phyloP scores from a whole-genome alignment of 2,888 invertebrate species.

The Dusona sp. region DNA sequence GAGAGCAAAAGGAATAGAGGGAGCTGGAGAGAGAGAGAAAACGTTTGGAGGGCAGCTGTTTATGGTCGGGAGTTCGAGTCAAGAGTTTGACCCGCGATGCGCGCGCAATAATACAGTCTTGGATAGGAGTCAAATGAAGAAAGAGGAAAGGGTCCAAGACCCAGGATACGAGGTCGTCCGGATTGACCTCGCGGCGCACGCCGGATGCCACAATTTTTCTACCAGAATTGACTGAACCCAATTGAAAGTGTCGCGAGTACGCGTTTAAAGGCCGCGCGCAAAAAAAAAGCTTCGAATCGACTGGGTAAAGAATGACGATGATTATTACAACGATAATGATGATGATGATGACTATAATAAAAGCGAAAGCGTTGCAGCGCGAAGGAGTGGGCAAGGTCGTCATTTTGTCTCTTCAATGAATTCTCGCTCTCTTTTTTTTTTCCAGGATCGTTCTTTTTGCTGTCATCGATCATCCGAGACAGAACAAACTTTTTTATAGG shows the following conservation, averaged over 20 bases:
- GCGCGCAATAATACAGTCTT: conserved; percentile 73
- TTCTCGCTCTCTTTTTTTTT: conserved; percentile 12
- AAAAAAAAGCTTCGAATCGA: conserved; percentile 51
- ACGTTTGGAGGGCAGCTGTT: conserved; percentile 80
- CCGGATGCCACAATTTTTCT: conserved; percentile 83
- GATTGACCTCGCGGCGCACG: conserved; percentile 83
- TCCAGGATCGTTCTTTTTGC: conserved; percentile 23
- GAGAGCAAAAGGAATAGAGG: conserved; percentile 5
- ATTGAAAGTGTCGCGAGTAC: conserved; percentile 72
- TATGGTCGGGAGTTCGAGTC: conserved; percentile 79
- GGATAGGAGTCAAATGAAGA: conserved; percentile 52
- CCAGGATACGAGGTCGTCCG: conserved; percentile 83
- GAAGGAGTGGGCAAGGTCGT: conserved; percentile 46
- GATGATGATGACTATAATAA: neutral
- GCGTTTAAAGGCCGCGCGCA: conserved; percentile 54
- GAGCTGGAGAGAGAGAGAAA: conserved; percentile 58
- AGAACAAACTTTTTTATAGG: conserved; percentile 18
- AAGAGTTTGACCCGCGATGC: conserved; percentile 80
- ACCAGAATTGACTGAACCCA: conserved; percentile 79
- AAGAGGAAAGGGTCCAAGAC: conserved; percentile 75
- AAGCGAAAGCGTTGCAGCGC: conserved; percentile 10
- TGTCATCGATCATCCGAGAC: conserved; percentile 55
- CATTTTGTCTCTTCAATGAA: conserved; percentile 10
- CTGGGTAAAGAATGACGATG: conserved; percentile 12
- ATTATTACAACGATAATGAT: conserved; percentile 4